Base-by-base conservation (phyloP, 2,888 invertebrate species). In the Drosophila bunnanda region DNA sequence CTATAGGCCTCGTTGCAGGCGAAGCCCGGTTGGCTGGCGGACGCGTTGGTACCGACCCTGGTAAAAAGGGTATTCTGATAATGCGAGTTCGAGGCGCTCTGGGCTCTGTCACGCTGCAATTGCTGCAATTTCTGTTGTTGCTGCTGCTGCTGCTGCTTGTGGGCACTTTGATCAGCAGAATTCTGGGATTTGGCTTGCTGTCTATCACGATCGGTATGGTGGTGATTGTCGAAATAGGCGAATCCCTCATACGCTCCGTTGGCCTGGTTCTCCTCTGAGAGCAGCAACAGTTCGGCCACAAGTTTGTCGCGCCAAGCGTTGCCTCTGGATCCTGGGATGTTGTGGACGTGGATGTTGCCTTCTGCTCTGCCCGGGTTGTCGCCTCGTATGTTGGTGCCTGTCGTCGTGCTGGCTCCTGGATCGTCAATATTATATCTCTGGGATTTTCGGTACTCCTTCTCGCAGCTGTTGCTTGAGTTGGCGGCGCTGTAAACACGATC, bases 31-130 rank as follows among this genome's bases (percentile, higher is more conserved):
- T 91, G 91, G 82, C 71, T 78, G 78, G 78, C 72, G 73, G 65
- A 76, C 78, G 71, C 58, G 79, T 77, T 66, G 87, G 77, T 79
- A 69, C 86, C 83, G 89, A 82, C 76, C 89, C 89, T 85, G 91
- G 83, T 90, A 91, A 91, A 91, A 91, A 91, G 91, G 90, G 91
- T 85, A 90, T 83, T 80, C 83, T 89, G 69, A 86, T 82, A 66
- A 83, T 66, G 70, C 81, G 79, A 69, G 84, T 79, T 82, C 77
- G 84, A 78, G 82, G 89, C 89, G 76, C 36, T 22, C 59, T 85
- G 74, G 17, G 71, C 77, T 84, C 89, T 84, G 89, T 48, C 73
- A 66, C 70, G 76, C 43, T 76, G 76, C 62, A 76, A 59, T 56
- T 74, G 73, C 46, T 53, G 76, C 22, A 68, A 75, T 41, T 71